These are phyloP conservation scores for Cyclina sinensis DNA, from an alignment of 1,140 invertebrate genomes.

Conservation along the genomic window DNA sequence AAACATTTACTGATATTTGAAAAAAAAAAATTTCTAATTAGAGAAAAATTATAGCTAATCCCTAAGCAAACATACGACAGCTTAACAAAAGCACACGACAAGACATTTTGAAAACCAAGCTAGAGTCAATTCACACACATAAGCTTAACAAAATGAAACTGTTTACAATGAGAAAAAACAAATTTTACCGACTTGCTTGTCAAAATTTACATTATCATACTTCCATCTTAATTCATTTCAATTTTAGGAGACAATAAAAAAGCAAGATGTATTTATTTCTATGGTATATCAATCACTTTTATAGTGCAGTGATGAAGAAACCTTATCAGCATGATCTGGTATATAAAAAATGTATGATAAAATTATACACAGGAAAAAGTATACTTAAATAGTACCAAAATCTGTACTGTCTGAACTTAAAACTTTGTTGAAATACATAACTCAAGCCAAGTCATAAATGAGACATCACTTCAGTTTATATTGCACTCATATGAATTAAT, in stretches of 20 bases:
- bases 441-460: neutral
- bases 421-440: neutral
- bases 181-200: neutral
- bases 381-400: neutral
- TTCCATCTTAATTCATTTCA: neutral
- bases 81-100: neutral
- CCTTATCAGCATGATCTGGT: no score
- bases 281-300: no score
- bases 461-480: no score
- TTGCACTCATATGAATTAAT: no score
- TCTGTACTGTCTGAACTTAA: neutral
- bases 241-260: neutral
- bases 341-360: no score
- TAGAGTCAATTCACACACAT: neutral
- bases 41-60: neutral
- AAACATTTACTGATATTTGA: neutral
- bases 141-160: no score
- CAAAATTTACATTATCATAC: neutral
- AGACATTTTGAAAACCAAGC: neutral
- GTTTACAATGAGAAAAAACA: no score
- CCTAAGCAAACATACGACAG: neutral
- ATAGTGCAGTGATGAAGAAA: no score
- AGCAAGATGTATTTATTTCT: neutral
- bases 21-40: neutral
- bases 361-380: no score